Base-by-base conservation (phyloP, 2,888 invertebrate genomes). In the Galeruca laticollis region DNA sequence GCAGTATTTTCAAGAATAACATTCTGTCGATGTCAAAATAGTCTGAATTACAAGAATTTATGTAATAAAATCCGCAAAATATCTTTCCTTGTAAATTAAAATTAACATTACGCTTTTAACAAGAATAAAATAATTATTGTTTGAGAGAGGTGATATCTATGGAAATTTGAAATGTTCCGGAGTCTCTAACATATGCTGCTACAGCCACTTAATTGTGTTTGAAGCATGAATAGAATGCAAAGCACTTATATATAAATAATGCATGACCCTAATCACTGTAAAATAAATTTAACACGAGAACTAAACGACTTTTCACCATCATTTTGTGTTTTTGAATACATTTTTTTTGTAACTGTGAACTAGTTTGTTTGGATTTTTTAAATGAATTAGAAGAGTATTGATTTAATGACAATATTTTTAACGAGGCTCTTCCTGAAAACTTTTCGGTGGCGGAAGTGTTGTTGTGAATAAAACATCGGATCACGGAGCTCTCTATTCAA, bases 221-320 rank as follows among this genome's bases (percentile, higher is more conserved):
- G 59, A 66, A 59, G 66, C 66, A 66, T 66, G 66, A 66, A 66
- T 66, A 66, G 66, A 66, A 66, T 66, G 66, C 66, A 66, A 66
- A 66, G 66, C 51, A 66, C 47, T 59, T 20, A 59, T 51, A 56
- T 64, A 66, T 66, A 66, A 66, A 66, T 66, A 66, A 66, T 66
- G 66, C 66, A 66, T 66, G 66, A 59, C 51, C 37, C 51, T 66
- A 66, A 66, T 66, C 66, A 66, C 66, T 66, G 66, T 66, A 60
- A 66, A 66, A 66, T 66, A 59, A 40, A 66, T 51, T 66, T 66
- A 66, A 66, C 66, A 59, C 66, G 66, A 59, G 49, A 43, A 43
- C 26, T 51, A 66, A 66, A 66, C 47, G 57, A 31, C 57, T 65
- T 65, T 47, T 61, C 9, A 62, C 35, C 20, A 31, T 26, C 18